These are phyloP conservation scores for Cladorhizidae sp. DNA, from an alignment of 37 sponge, comb jelly and placozoan genomes.

Conservation along the genomic window DNA sequence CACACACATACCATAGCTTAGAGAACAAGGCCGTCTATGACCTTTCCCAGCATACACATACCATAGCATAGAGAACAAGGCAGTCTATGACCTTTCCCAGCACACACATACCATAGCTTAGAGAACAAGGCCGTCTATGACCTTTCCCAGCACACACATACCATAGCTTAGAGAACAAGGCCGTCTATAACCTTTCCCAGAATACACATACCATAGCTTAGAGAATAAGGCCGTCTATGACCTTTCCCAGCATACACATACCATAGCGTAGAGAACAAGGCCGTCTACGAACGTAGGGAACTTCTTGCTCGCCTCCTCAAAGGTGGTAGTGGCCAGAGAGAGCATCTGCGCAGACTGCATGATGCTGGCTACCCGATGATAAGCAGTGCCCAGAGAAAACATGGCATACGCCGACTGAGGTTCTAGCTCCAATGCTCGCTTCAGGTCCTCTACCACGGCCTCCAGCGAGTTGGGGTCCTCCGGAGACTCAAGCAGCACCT, in stretches of 20 bases:
- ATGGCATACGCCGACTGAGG: constrained; percentile 27
- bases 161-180: no score
- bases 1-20: no score
- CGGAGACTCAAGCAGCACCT: constrained; percentile 38
- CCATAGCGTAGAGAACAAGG: constrained; percentile 50
- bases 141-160: no score
- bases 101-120: no score
- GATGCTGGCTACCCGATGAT: constrained; percentile 37
- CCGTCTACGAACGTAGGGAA: constrained; percentile 51
- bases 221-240: no score
- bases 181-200: no score
- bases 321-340: constrained; percentile 20
- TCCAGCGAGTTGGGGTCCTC: constrained; percentile 11
- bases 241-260: constrained; percentile 9
- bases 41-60: no score
- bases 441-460: constrained; percentile 23
- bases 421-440: constrained; percentile 15
- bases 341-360: constrained; percentile 37
- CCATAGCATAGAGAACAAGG: no score
- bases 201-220: no score
- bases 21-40: no score
- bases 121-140: no score
- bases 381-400: constrained; percentile 40
- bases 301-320: constrained; percentile 33
- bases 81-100: no score